Evolutionary conservation across 2,113 vertebrate species (phyloP), one percentile per base, ranked within the genome.

Genomic region (Tursiops truncatus): DNA sequence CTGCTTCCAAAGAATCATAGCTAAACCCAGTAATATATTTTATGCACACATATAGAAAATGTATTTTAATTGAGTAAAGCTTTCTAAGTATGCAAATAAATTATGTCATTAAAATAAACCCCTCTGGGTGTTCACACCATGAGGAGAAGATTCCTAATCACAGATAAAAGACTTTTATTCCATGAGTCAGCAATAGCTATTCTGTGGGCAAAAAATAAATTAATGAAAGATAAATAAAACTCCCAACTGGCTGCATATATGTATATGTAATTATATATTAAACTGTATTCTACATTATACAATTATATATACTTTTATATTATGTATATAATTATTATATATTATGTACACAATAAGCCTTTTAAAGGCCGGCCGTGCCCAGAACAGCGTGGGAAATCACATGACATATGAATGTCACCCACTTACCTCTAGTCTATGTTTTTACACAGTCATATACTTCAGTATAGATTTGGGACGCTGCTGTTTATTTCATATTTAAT

Each of bases 401-500:
- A 31, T 44, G 26, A 26, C 26, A 28, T 36, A 13, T 14, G 23
- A 73, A 88, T 60, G 38, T 58, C 31, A 81, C 2, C 33, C 26
- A 56, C 56, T 74, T 58, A 33, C 18, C 38, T 21, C 47, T 83
- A 28, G 7, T 31, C 60, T 38, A 3, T 53, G 10, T 11, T 63
- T 31, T 56, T 47, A 23, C 6, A 10, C 26, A 47, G 62, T 56
- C 81, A 41, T 3, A 38, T 9, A 63, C 9, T 73, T 36, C 73
- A 14, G 18, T 50, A 67, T 14, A 92, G 62, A 73, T 50, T 62
- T 83, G 41, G 33, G 74, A 53, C 60, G 8, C 25, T 76, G 26
- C 11, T 23, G 23, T 53, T 89, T 90, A 83, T 71, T 92, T 94
- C 58, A 79, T 80, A 68, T 47, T 77, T 86, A 95, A 73, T 85